Evolutionary conservation across 2,888 invertebrate genomes (phyloP), one percentile per base, ranked within the genome.

Genomic region (Hypena proboscidalis): DNA sequence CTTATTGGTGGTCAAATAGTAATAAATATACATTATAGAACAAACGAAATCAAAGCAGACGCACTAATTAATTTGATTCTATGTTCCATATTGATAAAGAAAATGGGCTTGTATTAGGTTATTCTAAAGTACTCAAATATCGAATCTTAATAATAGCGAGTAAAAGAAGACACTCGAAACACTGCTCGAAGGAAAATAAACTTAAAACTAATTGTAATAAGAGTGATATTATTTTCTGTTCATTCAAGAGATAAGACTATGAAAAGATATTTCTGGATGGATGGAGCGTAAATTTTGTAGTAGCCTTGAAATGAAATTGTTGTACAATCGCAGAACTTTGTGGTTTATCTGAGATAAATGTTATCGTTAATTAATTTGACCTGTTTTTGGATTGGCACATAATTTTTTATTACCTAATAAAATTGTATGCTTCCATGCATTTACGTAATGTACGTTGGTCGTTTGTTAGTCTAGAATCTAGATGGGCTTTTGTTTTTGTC

Each of bases 231-330:
- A n/a, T 17, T n/a, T 13, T 42, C 23, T 8, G 2, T 40, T 22
- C 9, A 33, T 25, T n/a, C 17, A 3, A 7, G 0, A 45, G 51
- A 48, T 56, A 37, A 56, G 34, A 55, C 54, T 8, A 11, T 29
- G 27, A 11, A 11, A 25, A 17, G 10, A 23, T 38, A 25, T 21
- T 35, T 35, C 47, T 47, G 27, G 37, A 8, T 19, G 4, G 11
- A 45, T 58, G 50, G 33, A 58, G 29, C 44, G 48, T 51, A 61
- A 53, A 51, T 44, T 56, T 44, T 37, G 47, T 61, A 52, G 57
- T 55, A 45, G 36, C 31, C 37, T 30, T 46, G 45, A 44, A 48
- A 49, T 39, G 15, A 36, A 29, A 23, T 31, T 21, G 17, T 11
- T 26, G 8, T 31, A 36, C 22, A 38, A 46, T 35, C 30, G 20